These are phyloP conservation scores for Necrosyrtes monachus DNA, from an alignment of 2,797 vertebrate genomes.

Conservation along the genomic window DNA sequence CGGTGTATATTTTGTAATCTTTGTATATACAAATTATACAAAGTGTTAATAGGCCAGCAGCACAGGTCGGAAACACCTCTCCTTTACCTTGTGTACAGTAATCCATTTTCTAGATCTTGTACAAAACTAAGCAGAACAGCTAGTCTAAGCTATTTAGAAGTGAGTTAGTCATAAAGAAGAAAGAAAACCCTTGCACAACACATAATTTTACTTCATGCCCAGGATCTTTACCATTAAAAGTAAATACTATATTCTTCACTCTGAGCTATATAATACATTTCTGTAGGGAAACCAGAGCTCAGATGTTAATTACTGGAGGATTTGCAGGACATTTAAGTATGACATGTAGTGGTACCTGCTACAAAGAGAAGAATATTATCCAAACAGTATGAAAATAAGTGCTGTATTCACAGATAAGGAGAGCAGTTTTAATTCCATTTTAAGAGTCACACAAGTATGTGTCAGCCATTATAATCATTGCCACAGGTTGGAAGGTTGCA, in stretches of 20 bases:
- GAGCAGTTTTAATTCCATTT: conserved; percentile 62
- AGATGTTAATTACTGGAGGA: conserved; percentile 38
- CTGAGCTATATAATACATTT: background rate
- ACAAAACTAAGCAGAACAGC: background rate
- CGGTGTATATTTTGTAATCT: background rate
- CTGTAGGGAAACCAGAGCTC: background rate
- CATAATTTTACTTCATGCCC: background rate
- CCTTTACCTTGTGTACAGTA: background rate
- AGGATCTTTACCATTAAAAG: background rate
- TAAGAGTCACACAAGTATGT: conserved; percentile 8
- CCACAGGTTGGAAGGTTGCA: conserved; percentile 44
- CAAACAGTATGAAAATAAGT: conserved; percentile 45
- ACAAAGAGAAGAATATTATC: conserved; percentile 27
- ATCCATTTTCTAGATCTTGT: background rate
- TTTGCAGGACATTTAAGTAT: conserved; percentile 35
- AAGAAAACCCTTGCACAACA: background rate
- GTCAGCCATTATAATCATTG: conserved; percentile 63
- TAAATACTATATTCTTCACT: background rate
- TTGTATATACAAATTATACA: background rate
- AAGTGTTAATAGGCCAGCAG: background rate
- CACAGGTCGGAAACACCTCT: background rate
- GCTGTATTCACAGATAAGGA: conserved; percentile 53
- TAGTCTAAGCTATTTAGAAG: background rate
- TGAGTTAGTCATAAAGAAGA: background rate
- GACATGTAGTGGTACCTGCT: background rate